These are phyloP conservation scores for Bradynema listronoti DNA, from an alignment of 1,140 invertebrate species.

Conservation along the genomic window DNA sequence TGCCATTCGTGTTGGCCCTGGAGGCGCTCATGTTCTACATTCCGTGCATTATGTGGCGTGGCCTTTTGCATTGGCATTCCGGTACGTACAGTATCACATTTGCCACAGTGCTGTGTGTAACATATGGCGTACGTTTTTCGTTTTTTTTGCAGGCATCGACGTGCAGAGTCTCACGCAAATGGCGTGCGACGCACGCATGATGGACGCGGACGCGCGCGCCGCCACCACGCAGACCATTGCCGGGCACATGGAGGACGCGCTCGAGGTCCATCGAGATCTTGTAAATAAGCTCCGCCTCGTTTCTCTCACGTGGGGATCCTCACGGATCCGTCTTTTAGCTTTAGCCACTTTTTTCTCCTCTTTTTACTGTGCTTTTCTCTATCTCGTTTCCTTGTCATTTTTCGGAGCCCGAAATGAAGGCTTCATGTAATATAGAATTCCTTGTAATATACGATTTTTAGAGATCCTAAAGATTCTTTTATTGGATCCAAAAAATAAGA, in stretches of 20 bases:
- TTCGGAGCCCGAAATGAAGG: too few species aligned
- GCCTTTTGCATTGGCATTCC: constrained; percentile 58
- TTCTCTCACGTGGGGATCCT: too few species aligned
- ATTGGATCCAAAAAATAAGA: too few species aligned
- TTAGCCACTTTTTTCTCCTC: too few species aligned
- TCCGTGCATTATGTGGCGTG: constrained; percentile 62
- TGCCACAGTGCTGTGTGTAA: too few species aligned
- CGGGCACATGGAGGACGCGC: constrained; percentile 57
- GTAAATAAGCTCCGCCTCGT: background rate
- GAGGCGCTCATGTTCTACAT: constrained; percentile 63
- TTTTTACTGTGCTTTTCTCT: too few species aligned
- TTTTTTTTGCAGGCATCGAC: constrained; percentile 50
- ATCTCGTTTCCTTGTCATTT: too few species aligned
- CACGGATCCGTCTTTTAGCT: too few species aligned
- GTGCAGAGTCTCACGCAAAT: constrained; percentile 57
- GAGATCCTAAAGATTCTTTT: too few species aligned
- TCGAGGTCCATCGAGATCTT: constrained; percentile 57
- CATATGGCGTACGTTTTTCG: too few species aligned
- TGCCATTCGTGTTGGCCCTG: constrained; percentile 60
- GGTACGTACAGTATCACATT: constrained; percentile 25
- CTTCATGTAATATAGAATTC: too few species aligned
- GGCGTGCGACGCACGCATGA: constrained; percentile 57
- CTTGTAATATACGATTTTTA: too few species aligned
- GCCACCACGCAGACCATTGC: constrained; percentile 57
- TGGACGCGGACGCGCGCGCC: constrained; percentile 54